Percentiles rank a stretch among this genome's conserved stretches.
phyloP scores from a whole-genome alignment of 2,113 vertebrate species.

The Megaceryle maxima region DNA sequence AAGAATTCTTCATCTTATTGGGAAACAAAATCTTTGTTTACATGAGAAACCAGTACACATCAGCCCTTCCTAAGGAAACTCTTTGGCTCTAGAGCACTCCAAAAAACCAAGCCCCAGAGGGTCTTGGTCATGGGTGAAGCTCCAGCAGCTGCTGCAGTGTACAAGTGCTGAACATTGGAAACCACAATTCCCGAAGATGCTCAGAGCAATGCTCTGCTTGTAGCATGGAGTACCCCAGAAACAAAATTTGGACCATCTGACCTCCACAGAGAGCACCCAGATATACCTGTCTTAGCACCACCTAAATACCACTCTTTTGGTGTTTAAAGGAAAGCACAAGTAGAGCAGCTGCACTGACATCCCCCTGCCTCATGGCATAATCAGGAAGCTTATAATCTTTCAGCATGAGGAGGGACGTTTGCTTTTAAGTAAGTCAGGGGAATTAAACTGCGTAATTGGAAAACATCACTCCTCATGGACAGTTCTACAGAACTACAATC shows the following conservation, averaged over 20 bases:
- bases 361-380: rapidly evolving
- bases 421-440: background rate
- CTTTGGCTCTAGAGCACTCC: background rate
- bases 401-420: background rate
- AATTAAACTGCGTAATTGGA: rapidly evolving
- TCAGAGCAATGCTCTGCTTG: background rate
- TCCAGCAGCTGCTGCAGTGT: background rate
- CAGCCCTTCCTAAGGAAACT: background rate
- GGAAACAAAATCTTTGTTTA: background rate
- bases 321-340: background rate
- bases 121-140: background rate
- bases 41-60: background rate
- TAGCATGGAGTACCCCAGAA: background rate
- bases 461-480: rapidly evolving
- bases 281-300: background rate
- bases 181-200: background rate
- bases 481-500: background rate
- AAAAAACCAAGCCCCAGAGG: background rate
- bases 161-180: background rate
- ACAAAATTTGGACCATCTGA: rapidly evolving
- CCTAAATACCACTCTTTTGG: background rate
- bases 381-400: background rate
- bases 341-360: background rate
- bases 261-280: background rate
- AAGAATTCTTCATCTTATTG: background rate